Base-by-base conservation (phyloP, 1,140 invertebrate genomes). In the Mesaphorura yosii region DNA sequence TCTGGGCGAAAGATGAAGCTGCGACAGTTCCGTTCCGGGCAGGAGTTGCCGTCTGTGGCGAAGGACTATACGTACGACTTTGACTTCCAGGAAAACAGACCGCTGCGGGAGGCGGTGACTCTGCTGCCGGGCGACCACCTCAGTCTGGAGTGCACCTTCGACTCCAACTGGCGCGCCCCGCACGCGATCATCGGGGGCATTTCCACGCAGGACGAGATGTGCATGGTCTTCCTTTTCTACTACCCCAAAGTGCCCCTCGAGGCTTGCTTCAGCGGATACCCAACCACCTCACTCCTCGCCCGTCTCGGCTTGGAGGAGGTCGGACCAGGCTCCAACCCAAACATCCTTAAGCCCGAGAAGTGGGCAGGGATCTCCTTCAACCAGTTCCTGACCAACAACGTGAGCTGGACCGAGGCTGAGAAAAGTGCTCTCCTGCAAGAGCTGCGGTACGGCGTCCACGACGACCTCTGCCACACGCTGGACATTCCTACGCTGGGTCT, bases 21-120 rank as follows among this genome's bases (percentile, higher is more conserved):
- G 45, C 72, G 78, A 46, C 78, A 81, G 64, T 79, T 82, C 55
- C 73, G 79, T 44, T 73, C 71, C 53, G 71, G 71, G 48, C 70
- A 73, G 53, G 79, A 81, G 66, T 66, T 80, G 62, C 69, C 76
- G 39, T 78, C 79, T 25, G 78, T 81, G 58, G 77, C 76, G 49
- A 72, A 73, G 41, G 80, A 82, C 65, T 73, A 75, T 62, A 80
- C 78, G 67, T 77, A 81, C 62, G 77, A 82, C 67, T 73, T 78
- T 15, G 75, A 74, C 65, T 81, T 81, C 72, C 79, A 81, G 27
- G 6, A 46, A 46, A 52, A 52, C 40, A 22, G 34, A 41, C 39
- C 39, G 6, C 26, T 52, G 20, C 3, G 22, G 7, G 23, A 23
- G n/a, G 12, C 28, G 15, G 6, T 46, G 7, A 46, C 20, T 10